phyloP scores from a whole-genome alignment of 2,888 invertebrate species.

The Heteropelma amictum region DNA sequence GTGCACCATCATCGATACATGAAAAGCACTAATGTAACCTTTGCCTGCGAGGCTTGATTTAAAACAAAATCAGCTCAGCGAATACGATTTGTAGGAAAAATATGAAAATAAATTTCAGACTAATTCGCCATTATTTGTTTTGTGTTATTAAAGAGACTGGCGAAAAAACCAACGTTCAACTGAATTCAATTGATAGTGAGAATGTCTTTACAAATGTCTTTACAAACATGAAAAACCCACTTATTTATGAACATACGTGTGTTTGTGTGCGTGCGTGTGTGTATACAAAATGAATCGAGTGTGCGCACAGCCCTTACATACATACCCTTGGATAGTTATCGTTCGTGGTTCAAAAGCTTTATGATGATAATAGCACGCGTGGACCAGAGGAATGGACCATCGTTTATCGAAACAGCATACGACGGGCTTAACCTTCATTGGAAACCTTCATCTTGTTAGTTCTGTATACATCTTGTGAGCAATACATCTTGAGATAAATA shows the following conservation, averaged over 20 bases:
- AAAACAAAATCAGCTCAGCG: too few relatives aligned
- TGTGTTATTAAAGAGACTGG: neutral
- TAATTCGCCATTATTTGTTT: too few relatives aligned
- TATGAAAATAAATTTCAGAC: too few relatives aligned
- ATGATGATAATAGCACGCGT: constrained; percentile 58
- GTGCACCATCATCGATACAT: too few relatives aligned
- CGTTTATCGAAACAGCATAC: neutral
- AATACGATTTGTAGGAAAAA: too few relatives aligned
- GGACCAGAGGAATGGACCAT: constrained; percentile 4
- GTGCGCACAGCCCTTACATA: constrained; percentile 48
- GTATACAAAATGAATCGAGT: too few relatives aligned
- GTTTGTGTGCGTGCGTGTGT: constrained; percentile 20
- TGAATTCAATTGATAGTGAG: too few relatives aligned
- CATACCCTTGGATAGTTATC: constrained; percentile 64
- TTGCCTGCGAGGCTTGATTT: too few relatives aligned
- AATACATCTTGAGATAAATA: neutral
- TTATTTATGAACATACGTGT: constrained; percentile 22
- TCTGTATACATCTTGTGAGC: constrained; percentile 1
- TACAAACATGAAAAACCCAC: neutral
- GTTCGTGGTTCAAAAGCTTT: constrained; percentile 76
- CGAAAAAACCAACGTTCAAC: neutral
- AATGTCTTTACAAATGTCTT: neutral
- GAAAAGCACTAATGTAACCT: too few relatives aligned
- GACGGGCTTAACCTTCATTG: neutral
- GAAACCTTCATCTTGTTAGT: constrained; percentile 2